Evolutionary conservation across 2,113 vertebrate genomes (phyloP).

Genomic region (Nycticorax nycticorax): DNA sequence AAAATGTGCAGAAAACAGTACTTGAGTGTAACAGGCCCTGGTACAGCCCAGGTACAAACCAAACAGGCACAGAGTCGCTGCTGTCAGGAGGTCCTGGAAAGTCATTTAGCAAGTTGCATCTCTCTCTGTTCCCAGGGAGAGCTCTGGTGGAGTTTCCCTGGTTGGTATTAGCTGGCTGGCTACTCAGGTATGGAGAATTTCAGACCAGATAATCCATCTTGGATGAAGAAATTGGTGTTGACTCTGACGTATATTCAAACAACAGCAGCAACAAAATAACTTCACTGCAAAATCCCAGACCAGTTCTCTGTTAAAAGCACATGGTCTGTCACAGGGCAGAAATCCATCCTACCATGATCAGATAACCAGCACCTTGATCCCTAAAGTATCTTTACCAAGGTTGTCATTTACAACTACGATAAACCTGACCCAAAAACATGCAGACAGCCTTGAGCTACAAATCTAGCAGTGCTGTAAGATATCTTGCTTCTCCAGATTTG

Average conservation of each 20-base stretch:
- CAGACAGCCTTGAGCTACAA: slow-evolving; percentile 8
- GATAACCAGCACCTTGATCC: neutral
- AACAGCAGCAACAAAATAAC: neutral
- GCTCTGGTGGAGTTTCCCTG: neutral
- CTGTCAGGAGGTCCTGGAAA: neutral
- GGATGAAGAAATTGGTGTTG: neutral
- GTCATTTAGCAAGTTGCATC: neutral
- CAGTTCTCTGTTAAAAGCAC: neutral
- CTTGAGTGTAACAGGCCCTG: neutral
- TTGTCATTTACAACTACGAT: neutral
- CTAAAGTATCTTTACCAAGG: neutral
- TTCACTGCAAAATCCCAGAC: neutral
- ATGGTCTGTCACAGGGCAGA: neutral
- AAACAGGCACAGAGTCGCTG: neutral
- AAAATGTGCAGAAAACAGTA: neutral
- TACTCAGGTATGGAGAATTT: neutral
- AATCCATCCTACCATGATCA: neutral
- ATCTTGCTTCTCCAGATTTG: neutral
- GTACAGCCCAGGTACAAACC: neutral
- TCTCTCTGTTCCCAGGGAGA: neutral
- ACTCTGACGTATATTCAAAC: neutral
- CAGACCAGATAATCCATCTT: neutral
- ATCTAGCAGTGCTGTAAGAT: neutral
- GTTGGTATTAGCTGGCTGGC: neutral
- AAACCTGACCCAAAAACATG: slow-evolving; percentile 14